Conservation (phyloP, 1,140 invertebrate genomes). For the Belonocnema kinseyi region DNA sequence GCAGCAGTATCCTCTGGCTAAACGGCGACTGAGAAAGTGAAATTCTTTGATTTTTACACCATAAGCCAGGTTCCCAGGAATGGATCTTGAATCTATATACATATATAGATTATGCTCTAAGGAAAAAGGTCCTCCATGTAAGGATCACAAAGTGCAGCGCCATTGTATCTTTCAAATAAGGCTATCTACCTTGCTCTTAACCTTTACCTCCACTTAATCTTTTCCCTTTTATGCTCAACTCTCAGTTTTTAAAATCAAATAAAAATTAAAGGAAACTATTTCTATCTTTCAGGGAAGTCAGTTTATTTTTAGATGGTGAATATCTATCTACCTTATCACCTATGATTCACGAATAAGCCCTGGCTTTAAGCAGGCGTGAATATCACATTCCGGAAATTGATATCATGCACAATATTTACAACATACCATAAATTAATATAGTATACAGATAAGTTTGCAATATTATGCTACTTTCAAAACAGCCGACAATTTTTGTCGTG, state of each 20-base stretch:
- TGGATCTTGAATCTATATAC: slow-evolving; percentile 3
- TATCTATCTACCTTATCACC: slow-evolving; percentile 22
- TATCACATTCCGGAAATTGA: slow-evolving; percentile 4
- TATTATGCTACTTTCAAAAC: too few relatives aligned
- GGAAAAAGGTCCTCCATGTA: neutral
- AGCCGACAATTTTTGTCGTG: too few relatives aligned
- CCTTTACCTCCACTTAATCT: slow-evolving; percentile 12
- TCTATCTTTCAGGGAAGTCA: neutral
- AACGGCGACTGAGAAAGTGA: neutral
- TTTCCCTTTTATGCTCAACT: slow-evolving; percentile 25
- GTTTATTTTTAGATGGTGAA: slow-evolving; percentile 27
- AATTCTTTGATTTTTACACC: neutral
- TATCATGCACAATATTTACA: neutral
- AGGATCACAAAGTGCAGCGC: slow-evolving; percentile 9
- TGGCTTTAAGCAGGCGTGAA: slow-evolving; percentile 11
- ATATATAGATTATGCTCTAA: neutral
- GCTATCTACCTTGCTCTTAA: neutral
- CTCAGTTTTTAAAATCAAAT: slow-evolving; percentile 16
- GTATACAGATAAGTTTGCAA: too few relatives aligned
- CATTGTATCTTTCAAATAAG: neutral
- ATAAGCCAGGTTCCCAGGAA: neutral
- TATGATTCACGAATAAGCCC: slow-evolving; percentile 13
- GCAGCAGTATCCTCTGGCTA: neutral
- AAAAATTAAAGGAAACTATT: slow-evolving; percentile 18
- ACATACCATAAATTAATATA: neutral